Evolutionary conservation across 1,140 invertebrate genomes (phyloP), one percentile per base, ranked within the genome.

Genomic region (Pseudomyrmex flavicornis): DNA sequence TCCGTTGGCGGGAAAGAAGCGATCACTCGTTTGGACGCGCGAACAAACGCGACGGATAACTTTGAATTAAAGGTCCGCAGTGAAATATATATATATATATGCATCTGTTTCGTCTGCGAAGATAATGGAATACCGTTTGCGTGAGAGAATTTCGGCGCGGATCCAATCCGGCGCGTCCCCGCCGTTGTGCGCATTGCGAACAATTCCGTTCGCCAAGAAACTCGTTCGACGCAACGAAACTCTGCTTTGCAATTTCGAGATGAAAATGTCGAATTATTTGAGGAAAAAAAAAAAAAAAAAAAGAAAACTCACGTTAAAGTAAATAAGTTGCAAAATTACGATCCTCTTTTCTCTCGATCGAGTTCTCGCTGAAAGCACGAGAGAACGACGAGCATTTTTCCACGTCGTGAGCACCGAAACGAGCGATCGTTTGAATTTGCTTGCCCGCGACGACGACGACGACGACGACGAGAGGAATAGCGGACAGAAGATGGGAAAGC

Each of bases 91-190:
- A 72, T 9, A n/a, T 80, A 50, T 52, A 72, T 9, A n/a, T 80
- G n/a, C 46, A 54, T 72, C 44, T 70, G 76, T 79, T 70, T 79
- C 44, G 54, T 70, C 76, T 80, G 44, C 22, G 22, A 72, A 61
- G 66, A 80, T 80, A 80, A 80, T 72, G 76, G 66, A 80, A 72
- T 61, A 70, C 54, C 65, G 8, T 22, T 70, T 10, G 20, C 46
- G 22, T 59, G 44, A 70, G 52, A 59, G 52, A 35, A 79, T 80
- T 59, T 72, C 44, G 22, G 52, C 76, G 76, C 46, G 66, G 13
- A n/a, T 68, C 62, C 74, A 56, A 77, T 35, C 15, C 26, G 35
- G 0, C 22, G n/a, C 59, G 20, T 15, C 26, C 61, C 17, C 17
- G 20, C 15, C 5, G 35, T 35, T 35, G 35, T 35, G 7, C 35